phyloP scores from a whole-genome alignment of 2,113 vertebrate genomes.

The Octodon degus region DNA sequence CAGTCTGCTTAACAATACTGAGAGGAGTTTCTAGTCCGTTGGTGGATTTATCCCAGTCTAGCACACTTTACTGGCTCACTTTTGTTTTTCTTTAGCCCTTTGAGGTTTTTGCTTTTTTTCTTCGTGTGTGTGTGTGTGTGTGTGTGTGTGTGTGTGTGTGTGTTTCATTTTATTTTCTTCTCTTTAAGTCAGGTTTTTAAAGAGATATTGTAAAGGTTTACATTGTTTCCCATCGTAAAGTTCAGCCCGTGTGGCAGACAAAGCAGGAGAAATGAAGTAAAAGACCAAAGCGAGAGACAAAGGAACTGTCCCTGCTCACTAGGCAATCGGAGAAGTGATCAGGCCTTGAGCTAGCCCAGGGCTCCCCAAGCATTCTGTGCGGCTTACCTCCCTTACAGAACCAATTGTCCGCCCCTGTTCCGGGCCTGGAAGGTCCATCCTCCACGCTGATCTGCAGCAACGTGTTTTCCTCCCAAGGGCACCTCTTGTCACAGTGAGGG shows the following conservation, averaged over 20 bases:
- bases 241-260: background rate
- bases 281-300: background rate
- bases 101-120: background rate
- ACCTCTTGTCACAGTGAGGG: background rate
- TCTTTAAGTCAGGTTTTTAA: background rate
- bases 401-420: background rate
- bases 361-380: background rate
- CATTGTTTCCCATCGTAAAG: background rate
- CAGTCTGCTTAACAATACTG: background rate
- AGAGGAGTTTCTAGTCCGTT: background rate
- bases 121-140: no score
- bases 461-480: background rate
- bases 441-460: background rate
- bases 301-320: background rate
- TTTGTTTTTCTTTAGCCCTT: background rate
- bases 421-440: background rate
- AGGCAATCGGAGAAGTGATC: no score
- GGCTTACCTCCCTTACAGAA: background rate
- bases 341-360: background rate
- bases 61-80: background rate
- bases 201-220: background rate
- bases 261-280: background rate
- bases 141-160: background rate
- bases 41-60: background rate
- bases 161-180: background rate